Conservation (phyloP, 2,797 vertebrate species). For the Prionace glauca region DNA sequence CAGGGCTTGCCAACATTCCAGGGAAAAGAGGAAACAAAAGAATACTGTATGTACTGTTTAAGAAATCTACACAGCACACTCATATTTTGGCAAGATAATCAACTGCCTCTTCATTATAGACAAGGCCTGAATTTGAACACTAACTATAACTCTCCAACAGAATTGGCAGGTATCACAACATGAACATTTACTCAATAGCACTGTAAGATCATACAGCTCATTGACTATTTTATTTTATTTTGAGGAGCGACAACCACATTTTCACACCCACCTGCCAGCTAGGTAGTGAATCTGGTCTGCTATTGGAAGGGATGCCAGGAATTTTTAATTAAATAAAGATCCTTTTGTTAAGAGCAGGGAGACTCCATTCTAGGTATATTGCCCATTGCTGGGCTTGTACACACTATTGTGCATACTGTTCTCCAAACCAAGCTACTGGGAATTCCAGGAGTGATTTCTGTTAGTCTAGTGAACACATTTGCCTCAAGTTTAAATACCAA, state of each 20-base stretch:
- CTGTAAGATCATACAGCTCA: not conserved
- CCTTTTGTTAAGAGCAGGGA: too few relatives aligned
- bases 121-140: not conserved
- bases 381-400: too few relatives aligned
- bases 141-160: not conserved
- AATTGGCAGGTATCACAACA: not conserved
- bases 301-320: not conserved
- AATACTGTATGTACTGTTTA: not conserved
- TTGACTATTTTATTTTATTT: not conserved
- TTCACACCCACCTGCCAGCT: not conserved
- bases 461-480: too few relatives aligned
- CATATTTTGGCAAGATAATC: not conserved
- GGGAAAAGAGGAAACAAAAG: not conserved
- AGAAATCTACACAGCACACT: not conserved
- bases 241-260: not conserved
- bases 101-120: not conserved
- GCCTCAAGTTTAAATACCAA: too few relatives aligned
- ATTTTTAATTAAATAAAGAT: not conserved
- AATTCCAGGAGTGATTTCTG: too few relatives aligned
- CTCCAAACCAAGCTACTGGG: too few relatives aligned
- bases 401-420: too few relatives aligned
- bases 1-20: not conserved
- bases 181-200: not conserved
- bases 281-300: not conserved
- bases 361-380: too few relatives aligned